phyloP scores from a whole-genome alignment of 1,140 invertebrate species.

The Caenorhabditis latens region DNA sequence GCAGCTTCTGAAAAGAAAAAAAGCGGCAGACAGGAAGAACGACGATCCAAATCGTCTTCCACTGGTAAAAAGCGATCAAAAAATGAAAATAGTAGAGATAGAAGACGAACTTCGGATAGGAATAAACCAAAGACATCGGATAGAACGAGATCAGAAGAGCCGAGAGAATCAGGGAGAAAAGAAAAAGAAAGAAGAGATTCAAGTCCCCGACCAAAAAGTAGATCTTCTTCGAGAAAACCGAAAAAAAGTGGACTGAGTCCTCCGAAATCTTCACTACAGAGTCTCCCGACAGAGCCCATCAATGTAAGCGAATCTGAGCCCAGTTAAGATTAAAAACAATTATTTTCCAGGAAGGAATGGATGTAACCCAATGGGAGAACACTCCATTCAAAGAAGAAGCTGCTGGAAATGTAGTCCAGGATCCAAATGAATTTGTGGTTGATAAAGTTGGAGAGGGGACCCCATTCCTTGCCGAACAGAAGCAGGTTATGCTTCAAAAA shows the following conservation, averaged over 20 bases:
- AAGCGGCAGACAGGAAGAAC: not conserved
- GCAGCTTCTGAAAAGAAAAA: slow-evolving; percentile 20
- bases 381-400: slow-evolving; percentile 30
- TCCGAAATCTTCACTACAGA: not conserved
- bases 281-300: not conserved
- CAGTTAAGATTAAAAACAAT: not conserved
- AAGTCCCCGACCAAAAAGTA: too few relatives aligned
- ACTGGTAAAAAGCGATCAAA: not conserved
- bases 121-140: not conserved
- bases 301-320: not conserved
- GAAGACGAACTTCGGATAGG: not conserved
- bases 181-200: too few relatives aligned
- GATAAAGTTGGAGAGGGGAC: slow-evolving; percentile 7
- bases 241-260: slow-evolving; percentile 21
- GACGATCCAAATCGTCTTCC: not conserved
- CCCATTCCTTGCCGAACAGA: slow-evolving; percentile 22
- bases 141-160: not conserved
- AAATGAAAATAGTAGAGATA: not conserved
- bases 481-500: slow-evolving; percentile 9
- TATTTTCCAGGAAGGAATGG: not conserved
- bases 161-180: too few relatives aligned
- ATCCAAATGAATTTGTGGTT: not conserved
- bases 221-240: not conserved
- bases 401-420: not conserved
- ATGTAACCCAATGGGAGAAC: slow-evolving; percentile 28